Evolutionary conservation across 1,140 invertebrate genomes (phyloP).

Genomic region (Theocolax elegans): DNA sequence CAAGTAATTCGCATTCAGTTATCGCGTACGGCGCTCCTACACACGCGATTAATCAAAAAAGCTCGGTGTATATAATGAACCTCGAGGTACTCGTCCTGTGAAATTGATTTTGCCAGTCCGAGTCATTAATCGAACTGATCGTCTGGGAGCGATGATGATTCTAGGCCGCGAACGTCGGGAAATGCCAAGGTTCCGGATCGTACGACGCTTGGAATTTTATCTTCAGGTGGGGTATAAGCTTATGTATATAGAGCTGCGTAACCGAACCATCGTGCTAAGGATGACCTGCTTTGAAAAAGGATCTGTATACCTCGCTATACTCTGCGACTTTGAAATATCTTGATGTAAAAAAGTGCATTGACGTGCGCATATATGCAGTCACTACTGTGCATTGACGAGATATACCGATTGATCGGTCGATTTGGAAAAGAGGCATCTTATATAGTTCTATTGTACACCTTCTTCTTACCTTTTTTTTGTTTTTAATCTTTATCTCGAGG

Average conservation of each 20-base stretch:
- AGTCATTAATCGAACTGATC: not conserved
- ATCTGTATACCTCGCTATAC: not conserved
- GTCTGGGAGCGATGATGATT: not conserved
- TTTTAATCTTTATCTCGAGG: not conserved
- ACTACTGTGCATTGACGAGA: not conserved
- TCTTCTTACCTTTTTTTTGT: not conserved
- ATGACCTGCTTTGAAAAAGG: constrained; percentile 28
- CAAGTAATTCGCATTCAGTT: not conserved
- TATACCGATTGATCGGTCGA: not conserved
- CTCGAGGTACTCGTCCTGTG: no score
- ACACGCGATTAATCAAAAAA: not conserved
- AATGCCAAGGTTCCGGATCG: not conserved
- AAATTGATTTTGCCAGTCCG: not conserved
- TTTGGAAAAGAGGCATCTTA: not conserved
- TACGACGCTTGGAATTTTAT: not conserved
- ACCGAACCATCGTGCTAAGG: constrained; percentile 17
- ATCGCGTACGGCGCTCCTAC: not conserved
- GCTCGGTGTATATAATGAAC: not conserved
- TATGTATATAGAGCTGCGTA: not conserved
- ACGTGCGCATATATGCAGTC: not conserved
- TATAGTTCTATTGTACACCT: not conserved
- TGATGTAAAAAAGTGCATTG: not conserved
- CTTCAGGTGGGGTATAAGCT: not conserved
- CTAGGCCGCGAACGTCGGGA: not conserved
- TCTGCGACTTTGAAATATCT: not conserved